Base-by-base conservation (phyloP, 2,113 vertebrate species). In the Gallinago media region DNA sequence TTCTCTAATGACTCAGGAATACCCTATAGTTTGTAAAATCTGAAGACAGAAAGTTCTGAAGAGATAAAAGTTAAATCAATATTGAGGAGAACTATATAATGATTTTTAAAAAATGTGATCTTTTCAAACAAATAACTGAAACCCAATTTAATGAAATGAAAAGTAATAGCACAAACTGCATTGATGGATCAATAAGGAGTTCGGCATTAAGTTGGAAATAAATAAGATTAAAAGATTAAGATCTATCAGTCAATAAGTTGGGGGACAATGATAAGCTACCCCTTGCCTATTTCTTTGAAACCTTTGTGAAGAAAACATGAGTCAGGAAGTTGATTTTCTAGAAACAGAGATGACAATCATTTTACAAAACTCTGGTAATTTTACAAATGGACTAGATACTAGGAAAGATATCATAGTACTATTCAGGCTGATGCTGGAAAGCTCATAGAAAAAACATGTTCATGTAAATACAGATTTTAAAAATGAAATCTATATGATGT, bases 221-320 rank as follows among this genome's bases (percentile, higher is more conserved):
- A 95, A 36, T 22, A 36, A 18, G 2, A 66, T n/a, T 1, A 65
- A 85, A 78, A 40, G 6, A 82, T 58, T 50, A 26, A 82, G 10
- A 7, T 36, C 4, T 25, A 63, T 42, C 31, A 27, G 9, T n/a
- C 29, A 89, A 9, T 56, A 5, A 50, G n/a, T 18, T 71, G 13
- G 2, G 12, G 4, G 36, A 47, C 52, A 80, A 74, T 0, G 1
- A 34, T 5, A 22, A 61, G 4, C 1, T 3, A 73, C 7, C 3
- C 47, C 46, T 49, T 81, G 36, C 8, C 10, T 47, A n/a, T 16
- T 23, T 67, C 12, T 52, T 32, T 17, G 49, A 81, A 6, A 14
- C 27, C 40, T 50, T n/a, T 80, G 27, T 76, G 29, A 59, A 63
- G 74, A 89, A 90, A 58, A 55, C 23, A 61, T 74, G 7, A 79